Percentiles rank a stretch among this genome's conserved stretches.
Conservation (phyloP, 2,797 vertebrate species). For the Sebastes dallii region DNA sequence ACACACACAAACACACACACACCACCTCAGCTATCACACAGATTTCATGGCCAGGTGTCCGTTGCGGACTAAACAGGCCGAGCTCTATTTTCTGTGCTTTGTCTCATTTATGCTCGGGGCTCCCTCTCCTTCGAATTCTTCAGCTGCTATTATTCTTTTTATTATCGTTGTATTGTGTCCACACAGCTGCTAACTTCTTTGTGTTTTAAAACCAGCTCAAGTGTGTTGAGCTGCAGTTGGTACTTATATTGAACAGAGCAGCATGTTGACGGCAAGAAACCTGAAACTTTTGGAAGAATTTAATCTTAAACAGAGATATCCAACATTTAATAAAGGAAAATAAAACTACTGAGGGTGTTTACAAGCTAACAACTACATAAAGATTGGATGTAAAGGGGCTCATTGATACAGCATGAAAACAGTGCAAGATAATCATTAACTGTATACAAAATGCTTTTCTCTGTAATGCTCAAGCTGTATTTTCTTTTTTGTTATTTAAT, state of each 20-base stretch:
- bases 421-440: too few species aligned
- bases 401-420: too few species aligned
- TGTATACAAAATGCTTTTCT: too few species aligned
- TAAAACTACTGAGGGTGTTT: neutral
- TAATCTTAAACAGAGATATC: neutral
- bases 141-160: conserved; percentile 9
- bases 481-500: neutral
- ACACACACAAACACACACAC: neutral
- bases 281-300: neutral
- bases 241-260: neutral
- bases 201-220: neutral
- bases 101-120: neutral
- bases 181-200: conserved; percentile 27
- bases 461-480: neutral
- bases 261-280: neutral
- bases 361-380: neutral
- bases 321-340: neutral
- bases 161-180: conserved; percentile 1
- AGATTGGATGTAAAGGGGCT: too few species aligned
- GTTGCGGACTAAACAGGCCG: neutral
- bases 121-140: neutral
- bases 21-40: conserved; percentile 36
- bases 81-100: conserved; percentile 29
- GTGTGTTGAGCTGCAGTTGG: neutral
- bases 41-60: conserved; percentile 66